Evolutionary conservation across 2,113 vertebrate genomes (phyloP), one percentile per base, ranked within the genome.

Genomic region (Sakesphorus luctuosus): DNA sequence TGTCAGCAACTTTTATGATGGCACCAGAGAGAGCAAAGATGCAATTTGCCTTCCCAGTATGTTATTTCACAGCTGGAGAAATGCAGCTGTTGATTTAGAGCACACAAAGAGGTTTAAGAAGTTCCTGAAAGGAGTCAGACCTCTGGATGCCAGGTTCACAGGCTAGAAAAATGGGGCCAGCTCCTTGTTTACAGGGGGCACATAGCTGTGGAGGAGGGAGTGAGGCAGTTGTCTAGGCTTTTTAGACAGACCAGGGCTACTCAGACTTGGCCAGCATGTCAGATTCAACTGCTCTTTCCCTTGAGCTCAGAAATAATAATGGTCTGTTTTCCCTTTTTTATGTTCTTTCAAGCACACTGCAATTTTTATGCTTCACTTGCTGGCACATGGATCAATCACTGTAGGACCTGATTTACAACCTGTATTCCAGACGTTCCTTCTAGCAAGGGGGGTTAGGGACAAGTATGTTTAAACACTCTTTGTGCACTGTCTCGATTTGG

Each of bases 371-470:
- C 80, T 89, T 93, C 49, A 25, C 69, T 94, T 94, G 75, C 76
- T 94, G 86, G 90, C 92, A 72, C 65, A 87, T 35, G 72, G 76
- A 90, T 91, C 93, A 80, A 59, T 91, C 92, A 93, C 72, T 56
- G 49, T 36, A 87, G 66, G 86, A 91, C 44, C 82, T 87, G 86
- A 96, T 92, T 94, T 95, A 97, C 82, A 96, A 94, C 86, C 97
- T 89, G 66, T 96, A 69, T 63, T 44, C 40, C 83, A 96, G 93
- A 94, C 74, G n/a, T 18, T 82, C 73, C 59, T 86, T 29, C 72
- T 78, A 90, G 74, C 52, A 47, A 61, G 44, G 31, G 2, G n/a
- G 38, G 33, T 74, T 4, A 78, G 69, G 75, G 78, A 83, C 73
- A 94, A 95, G 50, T 89, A 56, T 92, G 81, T 95, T 93, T 72